Conservation (phyloP, 2,888 invertebrate species). For the Lissonota sp. region DNA sequence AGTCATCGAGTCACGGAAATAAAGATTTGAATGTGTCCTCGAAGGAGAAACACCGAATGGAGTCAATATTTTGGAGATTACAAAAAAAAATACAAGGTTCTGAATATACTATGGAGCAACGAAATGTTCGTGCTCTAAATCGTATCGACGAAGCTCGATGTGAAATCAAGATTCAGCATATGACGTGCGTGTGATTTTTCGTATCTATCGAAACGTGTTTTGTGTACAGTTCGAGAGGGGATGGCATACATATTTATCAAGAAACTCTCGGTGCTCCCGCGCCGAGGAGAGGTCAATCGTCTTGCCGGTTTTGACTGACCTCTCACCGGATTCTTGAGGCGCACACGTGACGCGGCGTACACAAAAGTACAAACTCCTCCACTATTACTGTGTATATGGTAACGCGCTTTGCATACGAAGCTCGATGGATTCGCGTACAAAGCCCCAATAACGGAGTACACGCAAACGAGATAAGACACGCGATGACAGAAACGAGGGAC, state of each 20-base stretch:
- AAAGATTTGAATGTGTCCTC: no score
- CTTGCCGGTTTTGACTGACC: slow-evolving; percentile 49
- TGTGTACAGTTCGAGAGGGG: not conserved
- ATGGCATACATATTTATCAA: slow-evolving; percentile 46
- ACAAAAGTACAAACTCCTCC: not conserved
- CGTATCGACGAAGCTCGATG: no score
- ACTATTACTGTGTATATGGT: slow-evolving; percentile 9
- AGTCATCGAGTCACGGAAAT: no score
- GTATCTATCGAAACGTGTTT: slow-evolving; percentile 14
- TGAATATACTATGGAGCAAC: not conserved
- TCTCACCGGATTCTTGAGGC: slow-evolving; percentile 17
- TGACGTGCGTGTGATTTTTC: not conserved
- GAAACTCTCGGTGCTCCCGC: slow-evolving; percentile 10
- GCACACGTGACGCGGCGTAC: slow-evolving; percentile 34
- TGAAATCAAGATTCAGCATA: no score
- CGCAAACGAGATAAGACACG: slow-evolving; percentile 43
- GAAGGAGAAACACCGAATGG: no score
- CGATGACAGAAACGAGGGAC: slow-evolving; percentile 57
- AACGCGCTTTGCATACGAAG: not conserved
- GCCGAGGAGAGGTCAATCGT: slow-evolving; percentile 31
- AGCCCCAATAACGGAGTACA: slow-evolving; percentile 23
- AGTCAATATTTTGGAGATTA: no score
- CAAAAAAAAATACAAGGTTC: not conserved
- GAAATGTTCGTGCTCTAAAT: no score
- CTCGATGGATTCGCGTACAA: slow-evolving; percentile 2